Base-by-base conservation (phyloP, 2,113 vertebrate genomes). In the Butorides virescens region DNA sequence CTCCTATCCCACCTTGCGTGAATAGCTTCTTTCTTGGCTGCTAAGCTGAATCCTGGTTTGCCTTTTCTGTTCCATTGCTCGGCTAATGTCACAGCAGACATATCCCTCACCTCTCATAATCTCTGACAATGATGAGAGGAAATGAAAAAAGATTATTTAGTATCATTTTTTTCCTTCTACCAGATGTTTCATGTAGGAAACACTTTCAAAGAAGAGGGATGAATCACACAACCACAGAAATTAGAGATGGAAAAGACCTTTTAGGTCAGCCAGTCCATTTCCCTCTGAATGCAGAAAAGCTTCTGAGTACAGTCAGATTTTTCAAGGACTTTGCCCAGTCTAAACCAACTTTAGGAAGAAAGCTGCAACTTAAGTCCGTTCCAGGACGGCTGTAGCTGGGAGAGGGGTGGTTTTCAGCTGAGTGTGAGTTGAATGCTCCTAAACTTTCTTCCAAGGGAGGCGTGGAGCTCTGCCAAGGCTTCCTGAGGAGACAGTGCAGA, bases 191-290 rank as follows among this genome's bases (percentile, higher is more conserved):
- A 16, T 83, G 87, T 72, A 87, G 77, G 95, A 89, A 94, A 94
- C 89, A 10, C 74, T 94, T 91, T 91, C 89, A 90, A 86, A 97
- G 94, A 91, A 83, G 87, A 85, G 67, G 84, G 81, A 95, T 95
- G 94, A 96, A 96, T 97, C 59, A 91, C 42, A 75, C 77, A 90
- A 47, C 53, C 67, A 90, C 74, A 96, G 95, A 95, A 96, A 97
- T 95, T 93, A 97, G 91, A 97, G 95, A 94, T 44, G 91, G 95
- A 95, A 95, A 96, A 76, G 91, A 92, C 89, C 87, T 94, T 79
- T 88, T 26, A 85, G 97, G 95, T 97, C 96, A 96, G 74, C 22
- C 81, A 90, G 94, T 52, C 95, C 89, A 59, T 95, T 97, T 92
- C 76, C 70, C n/a, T 90, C 77, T 18, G 52, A 93, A 85, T 76